phyloP scores from a whole-genome alignment of 2,888 invertebrate species.

The Erebia aethiops region DNA sequence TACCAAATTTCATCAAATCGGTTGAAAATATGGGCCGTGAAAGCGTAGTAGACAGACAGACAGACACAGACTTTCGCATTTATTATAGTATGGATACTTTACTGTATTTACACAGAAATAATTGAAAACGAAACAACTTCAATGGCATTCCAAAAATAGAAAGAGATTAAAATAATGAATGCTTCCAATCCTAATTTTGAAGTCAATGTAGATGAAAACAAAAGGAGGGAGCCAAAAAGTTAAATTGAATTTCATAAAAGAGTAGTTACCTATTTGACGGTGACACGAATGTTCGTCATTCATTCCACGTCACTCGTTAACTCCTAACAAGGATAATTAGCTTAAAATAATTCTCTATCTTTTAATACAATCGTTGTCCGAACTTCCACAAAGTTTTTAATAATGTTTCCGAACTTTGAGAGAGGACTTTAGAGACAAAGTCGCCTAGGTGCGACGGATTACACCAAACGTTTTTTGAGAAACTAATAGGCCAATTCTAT shows the following conservation, averaged over 20 bases:
- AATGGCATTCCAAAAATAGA: neutral
- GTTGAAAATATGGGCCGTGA: too few species aligned
- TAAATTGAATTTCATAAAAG: conserved; percentile 41
- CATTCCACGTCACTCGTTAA: conserved; percentile 31
- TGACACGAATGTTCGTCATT: conserved; percentile 34
- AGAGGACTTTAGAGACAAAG: conserved; percentile 7
- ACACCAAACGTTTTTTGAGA: neutral
- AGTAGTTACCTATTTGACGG: conserved; percentile 21
- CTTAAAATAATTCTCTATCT: conserved; percentile 31
- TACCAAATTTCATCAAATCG: too few species aligned
- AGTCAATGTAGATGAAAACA: conserved; percentile 20
- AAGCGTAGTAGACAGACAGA: too few species aligned
- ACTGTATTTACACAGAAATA: neutral
- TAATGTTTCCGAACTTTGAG: conserved; percentile 21
- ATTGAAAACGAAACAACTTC: neutral
- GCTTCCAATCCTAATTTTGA: conserved; percentile 12
- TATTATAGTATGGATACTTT: too few species aligned
- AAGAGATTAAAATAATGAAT: conserved; percentile 6
- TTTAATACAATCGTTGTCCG: conserved; percentile 32
- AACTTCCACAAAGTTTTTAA: conserved; percentile 24
- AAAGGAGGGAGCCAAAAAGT: conserved; percentile 36
- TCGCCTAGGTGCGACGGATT: neutral
- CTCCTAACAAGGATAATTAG: conserved; percentile 35
- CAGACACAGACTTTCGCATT: too few species aligned
- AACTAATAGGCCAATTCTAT: neutral